phyloP scores from a whole-genome alignment of 2,888 invertebrate genomes.

The Tinea trinotella region DNA sequence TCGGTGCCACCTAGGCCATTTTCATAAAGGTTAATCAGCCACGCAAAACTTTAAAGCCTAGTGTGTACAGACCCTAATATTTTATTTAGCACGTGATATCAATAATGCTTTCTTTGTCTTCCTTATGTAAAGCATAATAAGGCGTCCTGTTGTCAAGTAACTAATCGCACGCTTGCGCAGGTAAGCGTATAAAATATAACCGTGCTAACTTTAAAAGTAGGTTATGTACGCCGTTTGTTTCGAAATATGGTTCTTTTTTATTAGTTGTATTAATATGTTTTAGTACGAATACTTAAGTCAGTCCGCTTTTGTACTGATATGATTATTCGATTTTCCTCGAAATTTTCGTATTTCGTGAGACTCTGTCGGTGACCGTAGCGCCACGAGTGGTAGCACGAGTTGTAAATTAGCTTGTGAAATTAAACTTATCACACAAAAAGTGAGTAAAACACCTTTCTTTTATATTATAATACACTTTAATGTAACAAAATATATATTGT shows the following conservation, averaged over 20 bases:
- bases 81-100: background rate
- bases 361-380: conserved; percentile 26
- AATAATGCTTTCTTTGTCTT: background rate
- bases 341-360: conserved; percentile 10
- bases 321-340: conserved; percentile 1
- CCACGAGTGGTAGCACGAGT: conserved; percentile 22
- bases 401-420: background rate
- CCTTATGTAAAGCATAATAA: background rate
- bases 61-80: too few relatives aligned
- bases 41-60: too few relatives aligned
- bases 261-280: background rate
- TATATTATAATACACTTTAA: background rate
- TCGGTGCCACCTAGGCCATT: too few relatives aligned
- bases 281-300: background rate
- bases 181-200: background rate
- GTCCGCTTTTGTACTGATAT: background rate
- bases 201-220: background rate
- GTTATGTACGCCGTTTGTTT: background rate
- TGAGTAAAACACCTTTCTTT: too few relatives aligned
- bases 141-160: background rate
- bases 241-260: background rate
- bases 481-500: too few relatives aligned
- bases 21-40: too few relatives aligned
- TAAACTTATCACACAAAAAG: conserved; percentile 7
- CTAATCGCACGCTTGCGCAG: background rate